Conservation (phyloP, 2,797 vertebrate genomes). For the Cuniculus paca region DNA sequence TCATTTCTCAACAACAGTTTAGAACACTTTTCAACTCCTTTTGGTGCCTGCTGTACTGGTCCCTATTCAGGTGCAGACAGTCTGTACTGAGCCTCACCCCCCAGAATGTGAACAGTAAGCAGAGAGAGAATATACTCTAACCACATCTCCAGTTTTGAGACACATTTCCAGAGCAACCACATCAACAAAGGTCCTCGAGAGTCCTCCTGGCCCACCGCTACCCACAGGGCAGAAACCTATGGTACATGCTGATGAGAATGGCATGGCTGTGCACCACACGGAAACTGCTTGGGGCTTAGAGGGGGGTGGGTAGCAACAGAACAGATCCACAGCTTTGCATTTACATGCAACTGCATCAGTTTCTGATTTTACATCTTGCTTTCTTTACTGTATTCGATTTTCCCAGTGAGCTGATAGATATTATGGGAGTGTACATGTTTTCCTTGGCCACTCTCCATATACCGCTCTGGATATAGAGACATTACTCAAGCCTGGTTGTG, state of each 20-base stretch:
- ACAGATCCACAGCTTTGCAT: not conserved
- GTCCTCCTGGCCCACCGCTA: not conserved
- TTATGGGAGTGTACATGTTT: not conserved
- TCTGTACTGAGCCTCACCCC: accelerated
- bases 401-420: not conserved
- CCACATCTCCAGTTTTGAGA: not conserved
- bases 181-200: not conserved
- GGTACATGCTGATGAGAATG: not conserved
- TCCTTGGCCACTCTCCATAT: not conserved
- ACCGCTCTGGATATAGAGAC: not conserved
- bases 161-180: slow-evolving; percentile 2
- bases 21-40: not conserved
- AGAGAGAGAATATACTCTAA: not conserved
- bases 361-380: not conserved
- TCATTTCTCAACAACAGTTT: slow-evolving; percentile 57
- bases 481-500: accelerated
- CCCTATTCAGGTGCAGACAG: not conserved
- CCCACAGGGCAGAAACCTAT: not conserved
- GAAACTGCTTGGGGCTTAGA: accelerated
- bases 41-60: not conserved
- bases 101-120: too few species aligned
- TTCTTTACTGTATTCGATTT: not conserved
- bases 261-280: accelerated
- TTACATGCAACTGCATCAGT: not conserved
- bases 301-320: not conserved